Base-by-base conservation (phyloP, 2,888 invertebrate species). In the Monoplex corrugatus region DNA sequence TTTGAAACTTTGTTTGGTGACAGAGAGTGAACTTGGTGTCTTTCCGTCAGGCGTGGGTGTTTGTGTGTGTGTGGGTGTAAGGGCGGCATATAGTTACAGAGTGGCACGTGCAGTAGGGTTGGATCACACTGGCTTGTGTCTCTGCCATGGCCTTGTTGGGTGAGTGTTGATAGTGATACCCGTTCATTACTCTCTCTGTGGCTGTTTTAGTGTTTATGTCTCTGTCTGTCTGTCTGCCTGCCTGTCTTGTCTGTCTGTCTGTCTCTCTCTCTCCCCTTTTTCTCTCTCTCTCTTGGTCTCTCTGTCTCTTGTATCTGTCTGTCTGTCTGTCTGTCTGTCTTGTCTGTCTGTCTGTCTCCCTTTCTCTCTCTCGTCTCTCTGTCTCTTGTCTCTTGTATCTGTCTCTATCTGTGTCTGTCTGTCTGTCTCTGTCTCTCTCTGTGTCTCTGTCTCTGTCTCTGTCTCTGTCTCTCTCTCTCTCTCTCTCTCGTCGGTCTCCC, bases 381-480 rank as follows among this genome's bases (percentile, higher is more conserved):
- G 23, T 19, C 16, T 23, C 50, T 19, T 50, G 50, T 68, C 68
- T 68, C 68, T 63, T n/a, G 8, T 72, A 23, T 68, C 63, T 86
- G 35, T 86, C 86, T 68, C 28, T 86, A 38, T 68, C 19, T 63
- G 38, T 86, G 13, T 68, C 86, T 86, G 38, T 86, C 63, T 63
- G 28, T 68, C 68, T 38, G 32, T 63, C 40, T 86, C 40, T 72
- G 35, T 72, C 45, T 83, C 83, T 43, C 43, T 86, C 72, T 86
- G 19, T 80, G 19, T 80, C 40, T 80, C 78, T 80, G 3, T 80
- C 1, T 80, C 40, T 80, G 23, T 80, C 80, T 80, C 13, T 80
- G 40, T 80, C 19, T 80, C 80, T 80, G 0, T 80, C 40, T 80
- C 19, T 80, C 72, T 80, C 40, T 40, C 78, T 80, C 78, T 80